phyloP scores from a whole-genome alignment of 2,797 vertebrate species.

The Tarsius wallacei region DNA sequence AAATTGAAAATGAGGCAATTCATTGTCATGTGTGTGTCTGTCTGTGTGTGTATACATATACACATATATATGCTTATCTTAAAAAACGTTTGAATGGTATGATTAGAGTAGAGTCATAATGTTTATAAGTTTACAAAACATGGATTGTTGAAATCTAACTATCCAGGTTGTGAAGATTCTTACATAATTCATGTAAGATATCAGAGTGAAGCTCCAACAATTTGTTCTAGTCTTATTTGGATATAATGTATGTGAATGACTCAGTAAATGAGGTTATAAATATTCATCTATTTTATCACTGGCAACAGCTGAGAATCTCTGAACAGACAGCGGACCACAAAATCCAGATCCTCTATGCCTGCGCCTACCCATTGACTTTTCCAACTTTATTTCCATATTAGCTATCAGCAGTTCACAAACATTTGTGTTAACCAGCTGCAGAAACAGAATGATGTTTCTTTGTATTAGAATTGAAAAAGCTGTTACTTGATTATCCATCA shows the following conservation, averaged over 20 bases:
- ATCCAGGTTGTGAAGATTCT: slow-evolving; percentile 56
- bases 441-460: slow-evolving; percentile 16
- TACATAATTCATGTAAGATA: slow-evolving; percentile 80
- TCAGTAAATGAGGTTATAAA: slow-evolving; percentile 78
- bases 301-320: slow-evolving; percentile 69
- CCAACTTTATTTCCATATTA: slow-evolving; percentile 23
- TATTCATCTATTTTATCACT: slow-evolving; percentile 77
- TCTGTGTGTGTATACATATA: no score
- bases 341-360: background rate
- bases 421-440: slow-evolving; percentile 20
- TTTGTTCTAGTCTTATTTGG: slow-evolving; percentile 77
- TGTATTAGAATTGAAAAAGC: slow-evolving; percentile 31
- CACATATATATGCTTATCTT: background rate
- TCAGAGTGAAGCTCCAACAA: slow-evolving; percentile 33
- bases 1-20: slow-evolving; percentile 10
- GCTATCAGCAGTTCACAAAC: background rate
- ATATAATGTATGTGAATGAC: slow-evolving; percentile 66
- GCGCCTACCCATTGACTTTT: background rate
- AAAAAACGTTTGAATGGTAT: slow-evolving; percentile 53
- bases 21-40: background rate
- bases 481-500: slow-evolving; percentile 12
- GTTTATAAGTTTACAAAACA: slow-evolving; percentile 61
- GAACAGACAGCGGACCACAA: slow-evolving; percentile 49
- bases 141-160: slow-evolving; percentile 60
- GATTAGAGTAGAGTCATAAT: slow-evolving; percentile 1